Conservation (phyloP, 2,113 vertebrate genomes). For the Oncorhynchus masou region DNA sequence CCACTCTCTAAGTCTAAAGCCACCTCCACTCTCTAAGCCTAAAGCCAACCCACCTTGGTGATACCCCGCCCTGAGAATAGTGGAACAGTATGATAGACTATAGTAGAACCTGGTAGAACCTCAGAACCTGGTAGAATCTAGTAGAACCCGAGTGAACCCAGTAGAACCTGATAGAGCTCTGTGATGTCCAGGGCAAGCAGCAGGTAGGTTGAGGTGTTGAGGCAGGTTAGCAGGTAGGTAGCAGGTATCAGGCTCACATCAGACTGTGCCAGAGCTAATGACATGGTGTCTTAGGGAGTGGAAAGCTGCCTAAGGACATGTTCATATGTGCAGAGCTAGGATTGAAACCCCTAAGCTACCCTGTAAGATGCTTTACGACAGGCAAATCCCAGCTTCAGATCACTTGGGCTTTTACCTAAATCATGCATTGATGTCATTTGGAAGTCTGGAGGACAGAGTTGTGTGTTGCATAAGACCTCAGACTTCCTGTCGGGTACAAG, state of each 20-base stretch:
- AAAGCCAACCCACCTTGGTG: too few relatives aligned
- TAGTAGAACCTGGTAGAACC: too few relatives aligned
- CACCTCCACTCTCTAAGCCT: too few relatives aligned
- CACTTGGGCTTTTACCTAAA: neutral
- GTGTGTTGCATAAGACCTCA: neutral
- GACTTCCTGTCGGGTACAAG: constrained; percentile 1
- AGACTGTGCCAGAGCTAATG: constrained; percentile 50
- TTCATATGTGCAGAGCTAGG: neutral
- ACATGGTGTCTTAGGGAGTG: constrained; percentile 12
- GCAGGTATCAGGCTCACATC: neutral
- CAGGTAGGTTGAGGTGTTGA: too few relatives aligned
- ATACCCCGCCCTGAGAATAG: too few relatives aligned
- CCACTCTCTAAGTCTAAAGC: too few relatives aligned
- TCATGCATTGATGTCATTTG: neutral
- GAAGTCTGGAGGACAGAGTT: neutral
- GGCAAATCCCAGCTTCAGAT: constrained; percentile 48
- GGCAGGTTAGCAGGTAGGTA: neutral
- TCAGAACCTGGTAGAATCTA: too few relatives aligned
- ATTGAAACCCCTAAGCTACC: constrained; percentile 52
- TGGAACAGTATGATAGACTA: too few relatives aligned
- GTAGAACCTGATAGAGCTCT: too few relatives aligned
- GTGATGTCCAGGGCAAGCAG: too few relatives aligned
- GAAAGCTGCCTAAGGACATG: neutral
- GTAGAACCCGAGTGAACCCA: too few relatives aligned
- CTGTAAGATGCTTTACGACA: constrained; percentile 63